Base-by-base conservation (phyloP, 23 tunicate genomes). In the Styela clava region DNA sequence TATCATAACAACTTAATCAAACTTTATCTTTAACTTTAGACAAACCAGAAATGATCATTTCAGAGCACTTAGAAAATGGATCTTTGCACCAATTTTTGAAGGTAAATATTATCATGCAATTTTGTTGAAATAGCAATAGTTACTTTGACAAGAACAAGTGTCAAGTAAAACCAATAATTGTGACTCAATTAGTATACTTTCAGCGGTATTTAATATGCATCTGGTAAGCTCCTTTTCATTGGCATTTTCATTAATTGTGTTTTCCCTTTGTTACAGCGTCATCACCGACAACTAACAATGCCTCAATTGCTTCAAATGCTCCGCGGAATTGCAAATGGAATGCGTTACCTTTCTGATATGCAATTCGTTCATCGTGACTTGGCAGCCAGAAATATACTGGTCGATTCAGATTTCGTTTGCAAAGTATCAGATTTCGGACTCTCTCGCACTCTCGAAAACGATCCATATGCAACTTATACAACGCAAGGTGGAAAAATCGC, bases 401-500 rank as follows among this genome's bases (percentile, higher is more conserved):
- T 95, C 79, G 83, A 86, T 78, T 80, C 87, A 33, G 83, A 90
- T 35, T 82, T 83, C 67, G 77, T 68, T 34, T 86, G 97, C 83
- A 95, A 90, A 87, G 88, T 95, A 12, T 86, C 97, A 74, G 99
- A 95, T 69, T 95, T 95, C 68, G 99, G 99, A 0, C 85, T 95
- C 24, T 86, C 92, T 34, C 76, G 99, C 30, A 87, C 95, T 16
- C 61, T 95, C 1, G 96, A 90, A 52, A 91, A 95, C 61, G 89
- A 95, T 64, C 92, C 93, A 1, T 85, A 90, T 69, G 99, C 99
- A 24, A 90, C 89, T 27, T 95, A 95, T 92, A 90, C 91, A 21
- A 88, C 99, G 33, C 99, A 90, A 77, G 99, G 99, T 2, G 99
- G 99, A 56, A 96, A 96, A 77, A 96, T 96, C 34, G 99, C 99